Evolutionary conservation across 2,888 invertebrate species (phyloP), one percentile per base, ranked within the genome.

Genomic region (Athrips mouffetella): DNA sequence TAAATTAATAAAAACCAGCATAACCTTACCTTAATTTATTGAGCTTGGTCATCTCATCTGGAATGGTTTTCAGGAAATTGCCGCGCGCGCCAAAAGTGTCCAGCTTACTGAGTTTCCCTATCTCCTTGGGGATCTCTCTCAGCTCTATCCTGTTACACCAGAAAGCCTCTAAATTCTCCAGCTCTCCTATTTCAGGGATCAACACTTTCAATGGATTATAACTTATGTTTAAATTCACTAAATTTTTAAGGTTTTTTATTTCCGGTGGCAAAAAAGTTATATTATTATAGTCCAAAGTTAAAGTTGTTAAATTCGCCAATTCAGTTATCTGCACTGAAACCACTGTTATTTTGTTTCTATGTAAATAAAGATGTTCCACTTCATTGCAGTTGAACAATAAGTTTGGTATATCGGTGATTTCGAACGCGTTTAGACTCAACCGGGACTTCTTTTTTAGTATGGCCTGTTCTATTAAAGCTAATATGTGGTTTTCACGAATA

Each of bases 11-110:
- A 33, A 16, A 1, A 33, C 3, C 18, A 35, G 16, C 4, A 18
- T 37, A 8, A 20, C 27, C 40, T 54, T 70, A 91, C 91, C 89
- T 90, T 51, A 93, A 67, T 59, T 90, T 90, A 3, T 72, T 54
- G 40, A 93, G 75, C 23, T 79, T 81, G 16, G 91, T 90, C 62
- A 93, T 83, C 49, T 89, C 89, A 41, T 89, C 84, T 3, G 93
- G 92, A 53, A 93, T 71, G 10, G 74, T 71, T 58, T 67, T 73
- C 1, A 93, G 76, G 54, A 86, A 81, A 81, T 93, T 93, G 37
- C 92, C 91, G 33, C 93, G 85, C 0, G 91, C 91, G 11, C 93
- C 93, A 61, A 93, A 89, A 3, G 92, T 92, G 58, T 92, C 91
- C 27, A 93, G 70, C 50, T 89, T 89, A 29, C 79, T 73, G 52